Evolutionary conservation across 2,797 vertebrate species (phyloP).

Genomic region (Distichodus sexfasciatus): DNA sequence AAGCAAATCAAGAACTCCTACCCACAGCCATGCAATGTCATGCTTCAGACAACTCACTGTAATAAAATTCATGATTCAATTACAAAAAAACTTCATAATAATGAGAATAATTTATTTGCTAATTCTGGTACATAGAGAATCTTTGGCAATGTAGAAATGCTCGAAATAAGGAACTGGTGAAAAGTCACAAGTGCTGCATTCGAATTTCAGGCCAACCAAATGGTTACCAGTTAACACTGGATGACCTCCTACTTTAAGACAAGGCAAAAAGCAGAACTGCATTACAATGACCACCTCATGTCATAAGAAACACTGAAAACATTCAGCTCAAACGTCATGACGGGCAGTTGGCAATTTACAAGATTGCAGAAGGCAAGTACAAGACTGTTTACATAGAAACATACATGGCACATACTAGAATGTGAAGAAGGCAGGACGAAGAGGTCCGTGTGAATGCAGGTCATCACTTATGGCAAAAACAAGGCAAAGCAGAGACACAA

Average conservation of each 20-base stretch:
- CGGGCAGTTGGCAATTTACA: too few relatives aligned
- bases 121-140: conserved; percentile 58
- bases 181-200: conserved; percentile 49
- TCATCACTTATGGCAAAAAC: neutral
- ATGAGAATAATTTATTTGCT: conserved; percentile 78
- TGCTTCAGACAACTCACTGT: conserved; percentile 33
- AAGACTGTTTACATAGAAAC: neutral
- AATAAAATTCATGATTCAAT: conserved; percentile 41
- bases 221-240: neutral
- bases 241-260: neutral
- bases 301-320: neutral
- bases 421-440: neutral
- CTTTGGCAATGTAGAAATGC: conserved; percentile 74
- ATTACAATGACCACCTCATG: neutral
- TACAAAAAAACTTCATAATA: conserved; percentile 35
- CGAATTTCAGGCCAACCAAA: conserved; percentile 3
- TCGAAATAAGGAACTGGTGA: conserved; percentile 51
- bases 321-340: neutral
- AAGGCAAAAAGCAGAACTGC: neutral
- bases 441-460: neutral
- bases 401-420: neutral
- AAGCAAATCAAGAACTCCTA: too few relatives aligned
- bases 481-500: neutral
- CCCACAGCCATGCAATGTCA: too few relatives aligned
- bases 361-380: too few relatives aligned